Conservation (phyloP, 2,797 vertebrate species). For the Coregonus sp. region DNA sequence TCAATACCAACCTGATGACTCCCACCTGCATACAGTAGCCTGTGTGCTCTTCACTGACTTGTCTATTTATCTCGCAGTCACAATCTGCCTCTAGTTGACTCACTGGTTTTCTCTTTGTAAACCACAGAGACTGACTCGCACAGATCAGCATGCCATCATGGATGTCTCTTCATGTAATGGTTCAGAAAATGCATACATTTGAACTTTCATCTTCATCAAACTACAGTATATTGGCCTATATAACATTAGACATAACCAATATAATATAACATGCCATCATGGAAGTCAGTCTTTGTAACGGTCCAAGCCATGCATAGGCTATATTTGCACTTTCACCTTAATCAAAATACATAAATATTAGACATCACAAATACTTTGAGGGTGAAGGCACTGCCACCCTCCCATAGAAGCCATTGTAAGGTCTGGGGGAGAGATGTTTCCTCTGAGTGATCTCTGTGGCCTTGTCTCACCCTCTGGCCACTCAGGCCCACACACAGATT, state of each 20-base stretch:
- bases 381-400: neutral
- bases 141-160: neutral
- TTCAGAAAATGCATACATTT: neutral
- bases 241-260: neutral
- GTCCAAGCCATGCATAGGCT: neutral
- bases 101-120: neutral
- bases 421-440: conserved; percentile 35
- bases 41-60: conserved; percentile 35
- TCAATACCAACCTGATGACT: conserved; percentile 53
- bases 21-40: conserved; percentile 48
- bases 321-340: neutral
- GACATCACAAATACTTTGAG: neutral
- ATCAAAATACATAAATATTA: neutral
- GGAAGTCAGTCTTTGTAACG: neutral
- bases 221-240: neutral
- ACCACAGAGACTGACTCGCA: neutral
- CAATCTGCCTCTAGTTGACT: conserved; percentile 25
- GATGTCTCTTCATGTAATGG: neutral
- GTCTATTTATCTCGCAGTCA: conserved; percentile 48
- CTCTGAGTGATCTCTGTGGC: conserved; percentile 61
- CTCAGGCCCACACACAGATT: conserved; percentile 31
- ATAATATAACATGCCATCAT: neutral
- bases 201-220: neutral
- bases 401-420: neutral
- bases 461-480: conserved; percentile 51